Percentiles rank a stretch among this genome's conserved stretches.
phyloP scores from a whole-genome alignment of 1,140 invertebrate species.

The silkworm (Bombyx mori) region DNA sequence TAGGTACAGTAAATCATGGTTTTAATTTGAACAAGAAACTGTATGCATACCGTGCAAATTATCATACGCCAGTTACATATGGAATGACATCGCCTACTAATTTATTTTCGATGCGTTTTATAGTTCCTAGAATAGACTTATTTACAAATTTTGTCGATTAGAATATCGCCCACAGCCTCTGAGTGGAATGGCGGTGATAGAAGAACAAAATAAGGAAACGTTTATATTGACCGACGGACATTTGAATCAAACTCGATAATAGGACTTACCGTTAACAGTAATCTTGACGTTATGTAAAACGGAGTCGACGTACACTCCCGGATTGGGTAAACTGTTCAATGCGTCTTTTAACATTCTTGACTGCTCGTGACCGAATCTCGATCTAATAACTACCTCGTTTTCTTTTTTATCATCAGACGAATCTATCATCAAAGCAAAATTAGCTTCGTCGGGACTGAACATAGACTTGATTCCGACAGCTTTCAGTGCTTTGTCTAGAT shows the following conservation, averaged over 20 bases:
- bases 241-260: background rate
- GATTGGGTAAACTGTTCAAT: conserved; percentile 57
- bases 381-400: conserved; percentile 25
- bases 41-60: too few relatives aligned
- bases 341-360: conserved; percentile 20
- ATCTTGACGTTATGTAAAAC: conserved; percentile 78
- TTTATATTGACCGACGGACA: conserved; percentile 2
- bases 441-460: conserved; percentile 74
- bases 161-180: too few relatives aligned
- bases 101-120: too few relatives aligned
- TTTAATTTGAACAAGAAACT: too few relatives aligned
- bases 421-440: conserved; percentile 75
- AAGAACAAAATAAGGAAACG: too few relatives aligned
- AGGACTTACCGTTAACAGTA: conserved; percentile 56
- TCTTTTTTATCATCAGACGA: conserved; percentile 2
- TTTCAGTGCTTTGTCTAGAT: conserved; percentile 71
- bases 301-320: conserved; percentile 73
- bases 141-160: too few relatives aligned
- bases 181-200: too few relatives aligned
- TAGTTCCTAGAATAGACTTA: too few relatives aligned
- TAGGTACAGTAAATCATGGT: too few relatives aligned
- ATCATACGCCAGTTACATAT: too few relatives aligned
- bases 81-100: too few relatives aligned
- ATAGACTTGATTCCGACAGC: conserved; percentile 75
- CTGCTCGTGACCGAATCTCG: conserved; percentile 22